phyloP scores from a whole-genome alignment of 1,140 invertebrate genomes.

The Pseudobourletiella spinata region DNA sequence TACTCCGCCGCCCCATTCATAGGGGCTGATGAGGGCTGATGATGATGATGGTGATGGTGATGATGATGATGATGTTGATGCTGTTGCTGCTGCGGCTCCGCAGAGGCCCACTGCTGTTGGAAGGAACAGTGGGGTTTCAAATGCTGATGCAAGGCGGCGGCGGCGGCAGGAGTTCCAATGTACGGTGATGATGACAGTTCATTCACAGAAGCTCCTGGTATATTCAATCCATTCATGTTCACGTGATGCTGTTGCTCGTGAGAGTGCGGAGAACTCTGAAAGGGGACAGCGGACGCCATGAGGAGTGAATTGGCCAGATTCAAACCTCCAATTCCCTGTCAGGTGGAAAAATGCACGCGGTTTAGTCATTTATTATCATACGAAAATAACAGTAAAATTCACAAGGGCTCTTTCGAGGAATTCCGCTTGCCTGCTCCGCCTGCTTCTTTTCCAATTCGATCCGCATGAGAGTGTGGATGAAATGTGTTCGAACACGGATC shows the following conservation, averaged over 20 bases:
- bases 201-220: constrained; percentile 20
- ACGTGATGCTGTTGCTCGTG: not conserved
- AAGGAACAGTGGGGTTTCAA: constrained; percentile 18
- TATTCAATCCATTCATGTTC: constrained; percentile 22
- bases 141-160: constrained; percentile 15
- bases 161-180: no score
- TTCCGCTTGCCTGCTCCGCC: constrained; percentile 38
- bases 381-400: no score
- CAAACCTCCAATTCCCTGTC: constrained; percentile 15
- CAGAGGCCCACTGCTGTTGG: constrained; percentile 25
- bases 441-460: constrained; percentile 82
- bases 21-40: constrained; percentile 1
- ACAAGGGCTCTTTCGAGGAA: no score
- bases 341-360: no score
- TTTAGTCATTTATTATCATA: no score
- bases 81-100: constrained; percentile 7
- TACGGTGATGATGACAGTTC: no score
- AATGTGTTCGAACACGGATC: constrained; percentile 89
- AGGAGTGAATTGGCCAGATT: constrained; percentile 15
- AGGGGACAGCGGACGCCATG: constrained; percentile 15
- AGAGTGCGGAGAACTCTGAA: no score
- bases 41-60: no score
- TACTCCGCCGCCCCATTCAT: constrained; percentile 12
- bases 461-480: constrained; percentile 92
- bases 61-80: no score